Evolutionary conservation across 2,797 vertebrate species (phyloP), one percentile per base, ranked within the genome.

Genomic region (Setipinna tenuifilis): DNA sequence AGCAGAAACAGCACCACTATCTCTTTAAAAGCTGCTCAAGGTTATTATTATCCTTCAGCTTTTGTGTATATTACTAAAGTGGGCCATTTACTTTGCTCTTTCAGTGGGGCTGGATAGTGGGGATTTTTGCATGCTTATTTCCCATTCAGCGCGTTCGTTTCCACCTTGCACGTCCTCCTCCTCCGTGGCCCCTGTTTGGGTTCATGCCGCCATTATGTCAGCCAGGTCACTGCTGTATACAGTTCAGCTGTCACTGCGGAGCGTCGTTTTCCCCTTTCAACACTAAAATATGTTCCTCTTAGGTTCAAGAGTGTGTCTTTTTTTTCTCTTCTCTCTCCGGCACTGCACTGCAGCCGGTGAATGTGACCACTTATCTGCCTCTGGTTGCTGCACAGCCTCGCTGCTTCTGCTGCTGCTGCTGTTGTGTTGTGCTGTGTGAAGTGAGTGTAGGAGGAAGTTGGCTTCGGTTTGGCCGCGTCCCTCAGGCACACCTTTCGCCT

Each of bases 61-160:
- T 68, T 85, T 88, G 84, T 90, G 19, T 87, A 85, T 71, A 48
- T 25, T 71, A 19, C 84, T 62, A 25, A 88, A 89, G 61, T 83
- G 87, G 50, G 19, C 50, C 82, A 75, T 85, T 82, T 84, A 85
- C 14, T 71, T 83, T 31, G 21, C 81, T 83, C 44, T 84, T 48
- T 82, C 41, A 84, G 87, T 3, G 50, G 80, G 7, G 61, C 80
- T 46, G n/a, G 81, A 81, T 84, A 46, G 81, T 14, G 59, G 57
- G 50, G 31, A 81, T 88, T 85, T 85, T 35, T 9, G 23, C 44
- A 58, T 80, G 31, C 48, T 80, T 48, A 10, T 58, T 35, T 10
- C 31, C 62, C 44, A 11, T 83, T 23, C 16, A 21, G 12, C 16
- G 12, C 31, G 35, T 41, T 68, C n/a, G 0, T 41, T 68, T 57